Percentiles rank a stretch among this genome's conserved stretches.
phyloP scores from a whole-genome alignment of 2,888 invertebrate genomes.

The Cecidostiba fungosa region DNA sequence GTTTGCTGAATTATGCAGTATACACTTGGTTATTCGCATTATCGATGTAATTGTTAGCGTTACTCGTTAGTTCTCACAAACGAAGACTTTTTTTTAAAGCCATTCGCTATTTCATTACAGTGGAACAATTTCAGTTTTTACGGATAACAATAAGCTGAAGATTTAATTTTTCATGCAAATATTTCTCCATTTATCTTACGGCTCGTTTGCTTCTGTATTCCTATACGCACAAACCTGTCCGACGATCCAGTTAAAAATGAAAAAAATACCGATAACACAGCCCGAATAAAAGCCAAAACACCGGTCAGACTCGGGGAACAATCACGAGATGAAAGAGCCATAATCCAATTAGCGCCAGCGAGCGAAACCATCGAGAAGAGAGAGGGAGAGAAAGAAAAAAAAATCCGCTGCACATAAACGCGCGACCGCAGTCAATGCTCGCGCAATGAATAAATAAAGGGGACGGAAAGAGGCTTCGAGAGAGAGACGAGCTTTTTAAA shows the following conservation, averaged over 20 bases:
- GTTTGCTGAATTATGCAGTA: background rate
- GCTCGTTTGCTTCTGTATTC: too few relatives aligned
- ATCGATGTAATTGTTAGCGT: background rate
- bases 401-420: background rate
- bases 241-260: background rate
- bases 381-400: background rate
- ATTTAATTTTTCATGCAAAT: background rate
- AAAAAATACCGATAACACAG: background rate
- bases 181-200: background rate
- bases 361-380: background rate
- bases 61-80: too few relatives aligned
- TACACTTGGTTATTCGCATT: background rate
- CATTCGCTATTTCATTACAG: too few relatives aligned
- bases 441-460: constrained; percentile 10
- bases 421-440: background rate
- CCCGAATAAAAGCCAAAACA: background rate
- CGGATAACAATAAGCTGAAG: background rate
- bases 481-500: background rate
- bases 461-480: background rate
- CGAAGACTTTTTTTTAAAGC: too few relatives aligned
- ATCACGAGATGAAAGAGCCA: background rate
- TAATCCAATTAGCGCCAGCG: background rate
- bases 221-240: too few relatives aligned
- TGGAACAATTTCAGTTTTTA: too few relatives aligned
- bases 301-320: background rate